Base-by-base conservation (phyloP, 2,888 invertebrate species). In the Pachycephus smyrnensis region DNA sequence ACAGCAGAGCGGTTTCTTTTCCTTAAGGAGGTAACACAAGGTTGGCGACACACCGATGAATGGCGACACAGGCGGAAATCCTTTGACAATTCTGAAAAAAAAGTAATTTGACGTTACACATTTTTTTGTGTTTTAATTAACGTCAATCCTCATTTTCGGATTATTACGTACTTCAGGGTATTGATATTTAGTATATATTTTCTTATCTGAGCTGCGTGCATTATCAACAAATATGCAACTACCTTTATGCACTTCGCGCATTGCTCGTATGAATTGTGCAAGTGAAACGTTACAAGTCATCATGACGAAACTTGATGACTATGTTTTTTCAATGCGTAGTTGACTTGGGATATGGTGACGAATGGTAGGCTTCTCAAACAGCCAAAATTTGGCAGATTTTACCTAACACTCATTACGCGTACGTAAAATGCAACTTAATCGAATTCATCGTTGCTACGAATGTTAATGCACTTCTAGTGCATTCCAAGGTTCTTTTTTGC, bases 41-140 rank as follows among this genome's bases (percentile, higher is more conserved):
- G 99, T 99, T n/a, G 98, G 98, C 90, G 98, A 98, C 76, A 99
- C 98, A 84, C 99, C 99, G 87, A 99, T 98, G 93, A 98, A 99
- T 11, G 99, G 98, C 73, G 98, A 98, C 4, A 99, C 98, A 35
- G 98, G 99, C 73, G 98, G 98, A 92, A 98, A 98, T 84, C 98
- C 98, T 92, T 98, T 98, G 85, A 98, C 96, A 91, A 98, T 97
- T 93, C 98, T 98, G 94, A 84, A 94, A 91, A 83, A 84, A 83
- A 77, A 81, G 77, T 80, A 78, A 80, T 81, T 81, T 74, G 75
- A 79, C 15, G 9, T 23, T 6, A 23, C 9, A 23, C 6, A 3
- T 6, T 35, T 6, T 35, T 35, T 3, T 23, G 15, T 2, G 6
- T 55, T 55, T 23, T 23, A 40, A 55, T 55, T 2, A 55, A 55